Evolutionary conservation across 2,888 invertebrate genomes (phyloP).

Genomic region (Noctua pronuba): DNA sequence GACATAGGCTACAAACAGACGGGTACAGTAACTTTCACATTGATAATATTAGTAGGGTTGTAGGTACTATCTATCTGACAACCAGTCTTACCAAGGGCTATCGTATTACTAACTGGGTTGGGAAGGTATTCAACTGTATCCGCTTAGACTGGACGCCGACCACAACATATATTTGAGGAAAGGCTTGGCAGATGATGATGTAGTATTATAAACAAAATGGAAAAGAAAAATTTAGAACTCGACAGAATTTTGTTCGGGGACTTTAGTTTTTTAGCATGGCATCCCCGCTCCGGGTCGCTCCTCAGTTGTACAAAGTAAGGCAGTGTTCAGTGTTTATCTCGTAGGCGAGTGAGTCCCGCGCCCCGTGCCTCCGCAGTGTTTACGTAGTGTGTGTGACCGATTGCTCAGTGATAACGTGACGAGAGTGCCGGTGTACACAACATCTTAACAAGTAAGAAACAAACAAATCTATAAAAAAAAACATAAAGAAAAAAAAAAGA

Average conservation of each 20-base stretch:
- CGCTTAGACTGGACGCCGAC: too few relatives aligned
- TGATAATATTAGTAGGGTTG: too few relatives aligned
- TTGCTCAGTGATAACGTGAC: constrained; percentile 81
- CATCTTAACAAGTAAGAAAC: constrained; percentile 72
- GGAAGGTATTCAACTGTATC: too few relatives aligned
- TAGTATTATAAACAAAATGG: not conserved
- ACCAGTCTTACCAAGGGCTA: too few relatives aligned
- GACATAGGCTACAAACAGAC: not conserved
- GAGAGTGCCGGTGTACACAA: constrained; percentile 67
- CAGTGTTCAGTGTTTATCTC: constrained; percentile 75
- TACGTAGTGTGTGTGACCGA: constrained; percentile 76
- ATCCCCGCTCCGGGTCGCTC: constrained; percentile 71
- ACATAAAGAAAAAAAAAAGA: not conserved
- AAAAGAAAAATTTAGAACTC: not conserved
- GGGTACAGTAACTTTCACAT: too few relatives aligned
- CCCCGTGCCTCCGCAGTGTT: constrained; percentile 70
- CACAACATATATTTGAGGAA: too few relatives aligned
- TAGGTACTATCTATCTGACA: too few relatives aligned
- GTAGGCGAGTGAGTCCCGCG: constrained; percentile 69
- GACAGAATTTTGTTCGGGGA: constrained; percentile 45
- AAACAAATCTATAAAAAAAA: constrained; percentile 22
- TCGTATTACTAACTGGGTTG: too few relatives aligned
- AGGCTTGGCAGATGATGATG: too few relatives aligned
- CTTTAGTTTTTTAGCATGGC: constrained; percentile 69
- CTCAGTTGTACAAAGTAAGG: constrained; percentile 63